A percentile compares a stretch with the other conserved stretches of the same genome.
Conservation (phyloP, 2,888 invertebrate genomes). For the Euzophera pinguis region DNA sequence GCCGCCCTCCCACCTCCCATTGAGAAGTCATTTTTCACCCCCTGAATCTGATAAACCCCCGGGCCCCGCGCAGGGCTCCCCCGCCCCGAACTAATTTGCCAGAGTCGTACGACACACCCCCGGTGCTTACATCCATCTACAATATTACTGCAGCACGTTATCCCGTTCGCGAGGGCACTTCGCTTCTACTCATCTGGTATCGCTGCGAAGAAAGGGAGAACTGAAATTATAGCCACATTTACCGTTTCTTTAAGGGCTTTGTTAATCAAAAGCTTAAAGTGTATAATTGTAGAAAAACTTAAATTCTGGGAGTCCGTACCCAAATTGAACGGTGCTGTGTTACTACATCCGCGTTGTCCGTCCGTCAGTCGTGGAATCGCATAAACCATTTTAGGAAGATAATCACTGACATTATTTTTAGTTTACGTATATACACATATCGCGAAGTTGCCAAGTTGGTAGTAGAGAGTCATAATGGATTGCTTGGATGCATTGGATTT, state of each 20-base stretch:
- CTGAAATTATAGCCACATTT: constrained; percentile 44
- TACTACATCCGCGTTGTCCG: too few species aligned
- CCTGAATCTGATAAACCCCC: constrained; percentile 77
- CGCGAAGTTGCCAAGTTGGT: too few species aligned
- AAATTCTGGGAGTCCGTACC: not conserved
- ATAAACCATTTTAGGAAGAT: too few species aligned
- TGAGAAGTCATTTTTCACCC: constrained; percentile 78
- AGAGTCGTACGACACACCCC: constrained; percentile 78
- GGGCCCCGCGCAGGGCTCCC: constrained; percentile 63
- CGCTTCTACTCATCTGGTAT: constrained; percentile 67
- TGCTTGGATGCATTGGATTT: too few species aligned
- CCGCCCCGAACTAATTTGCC: constrained; percentile 80
- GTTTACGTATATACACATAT: too few species aligned
- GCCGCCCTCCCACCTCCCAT: constrained; percentile 72
- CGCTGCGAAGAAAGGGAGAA: constrained; percentile 56
- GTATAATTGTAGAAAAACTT: not conserved
- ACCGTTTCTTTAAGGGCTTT: constrained; percentile 19
- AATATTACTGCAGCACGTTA: constrained; percentile 78
- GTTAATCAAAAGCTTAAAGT: constrained; percentile 16
- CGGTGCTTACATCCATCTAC: constrained; percentile 79
- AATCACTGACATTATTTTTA: too few species aligned
- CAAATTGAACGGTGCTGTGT: too few species aligned
- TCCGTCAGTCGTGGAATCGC: too few species aligned
- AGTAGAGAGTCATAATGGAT: too few species aligned
- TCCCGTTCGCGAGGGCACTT: constrained; percentile 72